Evolutionary conservation across 1,140 invertebrate species (phyloP), one percentile per base, ranked within the genome.

Genomic region (Brachionus koreanus): DNA sequence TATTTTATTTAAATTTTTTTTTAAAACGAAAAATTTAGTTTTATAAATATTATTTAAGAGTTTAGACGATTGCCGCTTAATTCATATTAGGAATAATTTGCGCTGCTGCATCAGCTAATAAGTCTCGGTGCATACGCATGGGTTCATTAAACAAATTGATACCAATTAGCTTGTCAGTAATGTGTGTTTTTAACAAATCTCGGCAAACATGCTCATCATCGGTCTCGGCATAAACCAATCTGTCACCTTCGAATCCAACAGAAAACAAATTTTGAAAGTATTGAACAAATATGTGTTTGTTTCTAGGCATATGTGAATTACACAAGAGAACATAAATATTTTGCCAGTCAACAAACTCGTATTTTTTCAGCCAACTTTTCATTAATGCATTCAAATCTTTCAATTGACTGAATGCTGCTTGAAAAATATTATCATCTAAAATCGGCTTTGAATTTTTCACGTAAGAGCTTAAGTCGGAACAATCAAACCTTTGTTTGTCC

Each of bases 81-180:
- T 39, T 16, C n/a, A 74, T 43, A 12, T 74, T 39, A 6, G 69
- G 42, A 25, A 74, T 74, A n/a, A 74, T 74, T 43, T 74, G 7
- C 7, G 39, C 19, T 43, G 39, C 69, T 10, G 39, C 69, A 46
- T 74, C 69, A 29, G 39, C 69, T 13, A 74, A 12, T 7, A 74
- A 46, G 43, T 74, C 69, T 46, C 19, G 25, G 25, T 74, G 69
- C 69, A 74, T 74, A 12, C 69, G 25, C 39, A 46, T 74, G 1
- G 69, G 69, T 19, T 74, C 69, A 25, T 49, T 35, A 25, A 74
- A 74, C 12, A 74, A 33, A 39, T 46, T 74, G n/a, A 74, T 46
- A 16, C 25, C 42, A 25, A 74, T 35, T 35, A 74, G 16, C 13
- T 74, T 74, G 43, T 74, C 69, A 9, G 39, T 74, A 12, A 74